Conservation (phyloP, 2,113 vertebrate genomes). For the Montifringilla adamsi region DNA sequence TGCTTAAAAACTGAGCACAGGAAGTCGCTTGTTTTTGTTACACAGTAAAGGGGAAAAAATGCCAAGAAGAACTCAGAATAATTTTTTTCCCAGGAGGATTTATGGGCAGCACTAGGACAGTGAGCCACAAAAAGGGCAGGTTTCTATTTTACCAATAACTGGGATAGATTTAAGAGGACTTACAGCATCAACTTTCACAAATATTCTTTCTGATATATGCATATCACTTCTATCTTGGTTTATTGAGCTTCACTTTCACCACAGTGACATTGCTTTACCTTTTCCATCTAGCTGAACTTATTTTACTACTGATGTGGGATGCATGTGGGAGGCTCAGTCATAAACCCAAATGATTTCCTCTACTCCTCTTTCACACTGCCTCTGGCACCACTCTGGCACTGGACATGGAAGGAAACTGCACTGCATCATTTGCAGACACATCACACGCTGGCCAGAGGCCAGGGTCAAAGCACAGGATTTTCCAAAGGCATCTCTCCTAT, state of each 20-base stretch:
- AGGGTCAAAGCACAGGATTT: background rate
- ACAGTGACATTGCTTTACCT: background rate
- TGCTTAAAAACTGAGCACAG: background rate
- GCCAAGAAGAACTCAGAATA: background rate
- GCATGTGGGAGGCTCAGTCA: background rate
- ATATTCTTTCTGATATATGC: background rate
- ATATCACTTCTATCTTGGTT: background rate
- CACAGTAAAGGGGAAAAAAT: background rate
- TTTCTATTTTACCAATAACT: background rate
- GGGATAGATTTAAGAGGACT: background rate
- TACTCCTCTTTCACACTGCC: background rate
- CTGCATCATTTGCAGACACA: background rate
- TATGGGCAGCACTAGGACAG: accelerated
- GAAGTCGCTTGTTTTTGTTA: background rate
- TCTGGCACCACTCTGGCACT: background rate
- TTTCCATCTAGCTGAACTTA: background rate
- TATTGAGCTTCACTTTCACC: background rate
- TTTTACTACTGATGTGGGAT: background rate
- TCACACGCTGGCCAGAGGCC: background rate
- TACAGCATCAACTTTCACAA: background rate
- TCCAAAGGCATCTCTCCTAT: background rate
- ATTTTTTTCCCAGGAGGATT: background rate
- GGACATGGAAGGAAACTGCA: background rate
- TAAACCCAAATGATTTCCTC: background rate
- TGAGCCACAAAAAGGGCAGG: background rate